A percentile compares a stretch with the other conserved stretches of the same genome.
Evolutionary conservation across 30 jellyfish, hydroid and myxozoan genomes (phyloP).

Genomic region (Catostylus mosaicus): DNA sequence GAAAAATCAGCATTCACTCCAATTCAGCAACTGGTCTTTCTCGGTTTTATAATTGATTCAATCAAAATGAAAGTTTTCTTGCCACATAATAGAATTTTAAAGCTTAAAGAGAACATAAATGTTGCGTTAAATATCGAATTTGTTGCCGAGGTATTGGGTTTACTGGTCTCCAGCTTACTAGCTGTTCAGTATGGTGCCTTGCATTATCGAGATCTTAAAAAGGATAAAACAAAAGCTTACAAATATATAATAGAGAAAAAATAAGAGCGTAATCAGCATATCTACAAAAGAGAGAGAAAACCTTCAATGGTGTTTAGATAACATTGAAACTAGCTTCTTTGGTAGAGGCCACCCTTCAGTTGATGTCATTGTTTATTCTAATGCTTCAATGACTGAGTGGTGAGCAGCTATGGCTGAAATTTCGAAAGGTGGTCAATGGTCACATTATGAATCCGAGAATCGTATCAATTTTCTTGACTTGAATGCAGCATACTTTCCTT

Average conservation of each 20-base stretch:
- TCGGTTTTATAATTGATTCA: too few species aligned
- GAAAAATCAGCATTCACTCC: slow-evolving; percentile 39
- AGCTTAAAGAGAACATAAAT: neutral
- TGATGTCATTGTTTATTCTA: slow-evolving; percentile 40
- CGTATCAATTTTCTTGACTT: slow-evolving; percentile 35
- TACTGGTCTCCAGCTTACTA: slow-evolving; percentile 30
- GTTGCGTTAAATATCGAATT: too few species aligned
- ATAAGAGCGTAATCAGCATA: slow-evolving; percentile 9
- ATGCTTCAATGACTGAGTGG: slow-evolving; percentile 75
- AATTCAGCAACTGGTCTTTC: slow-evolving; percentile 5
- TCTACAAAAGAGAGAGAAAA: slow-evolving; percentile 17
- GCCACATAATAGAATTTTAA: neutral
- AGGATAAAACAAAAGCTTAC: slow-evolving; percentile 21
- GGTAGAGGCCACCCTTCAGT: neutral
- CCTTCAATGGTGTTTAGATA: slow-evolving; percentile 40
- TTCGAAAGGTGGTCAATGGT: slow-evolving; percentile 72
- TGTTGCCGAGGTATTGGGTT: slow-evolving; percentile 36
- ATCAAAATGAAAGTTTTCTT: too few species aligned
- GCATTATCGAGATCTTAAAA: slow-evolving; percentile 28
- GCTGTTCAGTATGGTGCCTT: slow-evolving; percentile 48
- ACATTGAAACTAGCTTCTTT: neutral
- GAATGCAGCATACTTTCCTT: slow-evolving; percentile 31
- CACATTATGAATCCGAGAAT: slow-evolving; percentile 23
- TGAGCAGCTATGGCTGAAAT: slow-evolving; percentile 22
- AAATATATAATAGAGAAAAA: slow-evolving; percentile 7